phyloP scores from a whole-genome alignment of 2,113 vertebrate genomes.

The Odobenus rosmarus region DNA sequence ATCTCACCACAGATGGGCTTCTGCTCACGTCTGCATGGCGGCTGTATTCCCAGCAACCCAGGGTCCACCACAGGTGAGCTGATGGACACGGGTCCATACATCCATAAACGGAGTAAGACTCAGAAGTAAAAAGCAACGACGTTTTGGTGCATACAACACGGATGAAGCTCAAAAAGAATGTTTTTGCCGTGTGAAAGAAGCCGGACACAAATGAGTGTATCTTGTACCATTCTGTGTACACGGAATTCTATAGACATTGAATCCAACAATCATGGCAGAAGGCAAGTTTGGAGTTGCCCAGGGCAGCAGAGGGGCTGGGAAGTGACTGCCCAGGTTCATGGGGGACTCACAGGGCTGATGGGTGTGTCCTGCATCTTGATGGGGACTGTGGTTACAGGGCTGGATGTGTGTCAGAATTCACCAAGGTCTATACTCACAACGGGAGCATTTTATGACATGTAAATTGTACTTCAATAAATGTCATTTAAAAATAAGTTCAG shows the following conservation, averaged over 20 bases:
- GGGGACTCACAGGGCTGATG: no score
- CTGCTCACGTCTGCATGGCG: accelerated
- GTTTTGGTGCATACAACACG: accelerated
- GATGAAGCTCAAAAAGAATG: not conserved
- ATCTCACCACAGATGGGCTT: not conserved
- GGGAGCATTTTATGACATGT: accelerated
- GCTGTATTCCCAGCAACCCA: no score
- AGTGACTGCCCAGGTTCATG: no score
- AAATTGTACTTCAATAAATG: not conserved
- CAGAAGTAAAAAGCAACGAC: not conserved
- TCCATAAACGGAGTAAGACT: not conserved
- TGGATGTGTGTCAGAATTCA: not conserved
- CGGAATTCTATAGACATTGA: not conserved
- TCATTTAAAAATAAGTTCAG: not conserved
- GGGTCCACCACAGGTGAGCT: accelerated
- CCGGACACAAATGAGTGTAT: accelerated
- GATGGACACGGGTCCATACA: not conserved
- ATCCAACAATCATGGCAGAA: not conserved
- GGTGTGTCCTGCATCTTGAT: not conserved
- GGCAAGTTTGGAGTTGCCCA: accelerated
- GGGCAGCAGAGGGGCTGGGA: not conserved
- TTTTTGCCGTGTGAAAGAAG: no score
- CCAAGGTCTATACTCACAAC: accelerated
- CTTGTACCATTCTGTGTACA: accelerated
- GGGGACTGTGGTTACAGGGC: no score